phyloP scores from a whole-genome alignment of 92 coral and sea anemone genomes.

The Montipora capitata region DNA sequence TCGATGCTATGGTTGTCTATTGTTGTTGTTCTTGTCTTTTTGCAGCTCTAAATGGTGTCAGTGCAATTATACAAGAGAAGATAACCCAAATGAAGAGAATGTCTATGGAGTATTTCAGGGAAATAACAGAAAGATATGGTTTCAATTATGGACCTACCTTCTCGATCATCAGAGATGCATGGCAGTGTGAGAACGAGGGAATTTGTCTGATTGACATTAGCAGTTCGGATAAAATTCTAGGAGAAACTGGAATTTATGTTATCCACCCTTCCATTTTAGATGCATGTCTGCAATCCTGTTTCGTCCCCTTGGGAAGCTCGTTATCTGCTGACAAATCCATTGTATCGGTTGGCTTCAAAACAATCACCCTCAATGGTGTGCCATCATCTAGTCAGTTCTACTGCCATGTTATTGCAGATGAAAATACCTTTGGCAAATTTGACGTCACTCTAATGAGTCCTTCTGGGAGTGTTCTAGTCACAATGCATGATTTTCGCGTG shows the following conservation, averaged over 20 bases:
- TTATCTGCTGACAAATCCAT: slow-evolving; percentile 19
- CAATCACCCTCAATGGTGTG: not conserved
- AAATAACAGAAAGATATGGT: slow-evolving; percentile 70
- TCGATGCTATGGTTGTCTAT: too few relatives aligned
- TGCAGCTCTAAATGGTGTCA: not conserved
- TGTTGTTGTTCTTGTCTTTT: too few relatives aligned
- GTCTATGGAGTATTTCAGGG: slow-evolving; percentile 72
- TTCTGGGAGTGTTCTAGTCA: slow-evolving; percentile 57
- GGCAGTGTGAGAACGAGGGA: slow-evolving; percentile 79
- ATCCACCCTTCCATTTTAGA: slow-evolving; percentile 93
- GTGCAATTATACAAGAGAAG: slow-evolving; percentile 38
- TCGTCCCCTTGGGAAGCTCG: slow-evolving; percentile 27
- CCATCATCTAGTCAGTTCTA: slow-evolving; percentile 38
- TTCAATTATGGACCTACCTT: slow-evolving; percentile 87
- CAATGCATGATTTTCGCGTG: slow-evolving; percentile 65
- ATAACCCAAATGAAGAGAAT: slow-evolving; percentile 63
- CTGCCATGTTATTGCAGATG: slow-evolving; percentile 76
- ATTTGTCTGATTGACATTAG: slow-evolving; percentile 75
- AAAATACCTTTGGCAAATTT: slow-evolving; percentile 36
- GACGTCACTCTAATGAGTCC: slow-evolving; percentile 68
- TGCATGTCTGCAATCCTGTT: slow-evolving; percentile 91
- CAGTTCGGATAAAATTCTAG: not conserved
- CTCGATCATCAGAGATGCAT: slow-evolving; percentile 77
- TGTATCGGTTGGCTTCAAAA: slow-evolving; percentile 63
- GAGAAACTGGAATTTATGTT: slow-evolving; percentile 72